Evolutionary conservation across 2,797 vertebrate genomes (phyloP).

Genomic region (Acanthiza pusilla): DNA sequence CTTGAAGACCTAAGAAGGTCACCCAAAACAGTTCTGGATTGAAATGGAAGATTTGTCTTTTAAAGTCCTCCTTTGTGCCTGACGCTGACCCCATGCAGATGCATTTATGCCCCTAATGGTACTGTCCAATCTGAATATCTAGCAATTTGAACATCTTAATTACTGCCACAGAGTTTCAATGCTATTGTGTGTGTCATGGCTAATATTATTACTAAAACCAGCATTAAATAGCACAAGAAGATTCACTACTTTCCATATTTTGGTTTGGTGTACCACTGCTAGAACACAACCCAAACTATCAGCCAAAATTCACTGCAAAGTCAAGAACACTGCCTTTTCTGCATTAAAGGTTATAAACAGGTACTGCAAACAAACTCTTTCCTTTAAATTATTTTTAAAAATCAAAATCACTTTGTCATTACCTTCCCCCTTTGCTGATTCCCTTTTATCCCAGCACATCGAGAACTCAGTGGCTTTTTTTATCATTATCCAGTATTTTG

Average conservation of each 20-base stretch:
- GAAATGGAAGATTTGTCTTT: neutral
- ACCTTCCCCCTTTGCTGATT: neutral
- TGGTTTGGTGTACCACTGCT: neutral
- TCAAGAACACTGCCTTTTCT: neutral
- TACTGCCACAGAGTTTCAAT: neutral
- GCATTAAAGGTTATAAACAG: neutral
- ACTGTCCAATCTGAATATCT: neutral
- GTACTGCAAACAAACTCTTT: neutral
- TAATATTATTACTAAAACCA: neutral
- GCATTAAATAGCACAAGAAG: neutral
- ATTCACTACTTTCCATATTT: neutral
- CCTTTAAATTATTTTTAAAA: neutral
- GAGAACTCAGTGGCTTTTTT: neutral
- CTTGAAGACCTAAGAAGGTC: neutral
- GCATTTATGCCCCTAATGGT: neutral
- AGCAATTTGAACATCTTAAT: neutral
- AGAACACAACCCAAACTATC: neutral
- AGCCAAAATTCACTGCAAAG: neutral
- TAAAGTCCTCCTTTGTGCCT: neutral
- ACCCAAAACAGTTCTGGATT: neutral
- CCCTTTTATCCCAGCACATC: neutral
- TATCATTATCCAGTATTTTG: neutral
- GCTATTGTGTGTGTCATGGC: neutral
- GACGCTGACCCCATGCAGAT: neutral
- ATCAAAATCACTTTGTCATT: neutral